Conservation (phyloP, 2,888 invertebrate genomes). For the Beris chalybata region DNA sequence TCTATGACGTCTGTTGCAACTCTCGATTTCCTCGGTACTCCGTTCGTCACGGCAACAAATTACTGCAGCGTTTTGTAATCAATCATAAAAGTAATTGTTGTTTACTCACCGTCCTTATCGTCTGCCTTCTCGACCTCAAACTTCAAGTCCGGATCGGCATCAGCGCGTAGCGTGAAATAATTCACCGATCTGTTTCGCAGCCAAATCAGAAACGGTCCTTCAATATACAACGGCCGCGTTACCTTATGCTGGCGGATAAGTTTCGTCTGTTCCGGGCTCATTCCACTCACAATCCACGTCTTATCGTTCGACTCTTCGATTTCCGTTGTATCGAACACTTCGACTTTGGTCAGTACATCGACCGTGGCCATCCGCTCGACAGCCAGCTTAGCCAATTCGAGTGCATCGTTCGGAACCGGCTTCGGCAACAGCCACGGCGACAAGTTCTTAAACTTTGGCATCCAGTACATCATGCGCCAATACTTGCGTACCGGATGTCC, state of each 20-base stretch:
- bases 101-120: conserved; percentile 68
- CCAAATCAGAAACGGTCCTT: conserved; percentile 84
- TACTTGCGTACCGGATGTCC: conserved; percentile 74
- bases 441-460: conserved; percentile 90
- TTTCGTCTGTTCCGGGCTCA: conserved; percentile 73
- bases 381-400: conserved; percentile 80
- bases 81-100: conserved; percentile 8
- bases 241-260: conserved; percentile 67
- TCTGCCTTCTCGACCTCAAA: conserved; percentile 59
- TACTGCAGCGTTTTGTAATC: no score
- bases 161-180: conserved; percentile 81
- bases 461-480: conserved; percentile 86
- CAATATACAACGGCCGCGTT: conserved; percentile 72
- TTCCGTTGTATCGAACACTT: conserved; percentile 70
- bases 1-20: no score
- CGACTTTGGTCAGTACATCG: conserved; percentile 71
- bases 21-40: no score
- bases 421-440: conserved; percentile 85
- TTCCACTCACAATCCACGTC: conserved; percentile 91
- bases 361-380: conserved; percentile 81
- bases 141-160: conserved; percentile 59
- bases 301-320: conserved; percentile 77
- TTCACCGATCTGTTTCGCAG: conserved; percentile 72
- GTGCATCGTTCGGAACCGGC: conserved; percentile 73
- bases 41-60: no score